Evolutionary conservation across 2,888 invertebrate genomes (phyloP).

Genomic region (Serrognathus titanus): DNA sequence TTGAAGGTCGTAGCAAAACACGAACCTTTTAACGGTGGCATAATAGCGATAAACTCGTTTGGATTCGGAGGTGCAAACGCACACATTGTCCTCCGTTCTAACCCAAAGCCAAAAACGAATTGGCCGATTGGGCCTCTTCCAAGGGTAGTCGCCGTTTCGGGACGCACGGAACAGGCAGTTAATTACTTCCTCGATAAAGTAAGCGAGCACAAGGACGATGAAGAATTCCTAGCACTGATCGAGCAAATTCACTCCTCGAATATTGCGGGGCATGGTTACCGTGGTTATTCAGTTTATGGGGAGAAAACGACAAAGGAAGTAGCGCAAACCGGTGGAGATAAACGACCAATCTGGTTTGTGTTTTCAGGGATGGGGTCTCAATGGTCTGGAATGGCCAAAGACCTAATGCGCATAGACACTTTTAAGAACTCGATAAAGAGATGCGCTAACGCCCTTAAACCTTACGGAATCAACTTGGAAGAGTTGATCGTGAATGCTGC

Average conservation of each 20-base stretch:
- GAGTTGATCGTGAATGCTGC: conserved; percentile 73
- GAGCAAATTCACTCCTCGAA: conserved; percentile 69
- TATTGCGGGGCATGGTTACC: conserved; percentile 71
- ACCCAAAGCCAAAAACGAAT: conserved; percentile 64
- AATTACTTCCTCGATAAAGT: conserved; percentile 62
- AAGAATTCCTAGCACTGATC: conserved; percentile 73
- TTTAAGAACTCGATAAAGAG: conserved; percentile 77
- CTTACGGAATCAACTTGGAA: conserved; percentile 80
- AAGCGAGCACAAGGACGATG: conserved; percentile 58
- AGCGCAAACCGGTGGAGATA: conserved; percentile 50
- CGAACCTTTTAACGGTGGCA: conserved; percentile 85
- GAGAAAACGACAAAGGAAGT: conserved; percentile 55
- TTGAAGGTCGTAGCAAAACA: conserved; percentile 81
- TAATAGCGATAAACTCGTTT: conserved; percentile 92
- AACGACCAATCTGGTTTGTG: conserved; percentile 87
- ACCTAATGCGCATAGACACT: conserved; percentile 75
- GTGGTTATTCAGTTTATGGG: conserved; percentile 78
- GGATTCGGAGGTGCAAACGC: conserved; percentile 98
- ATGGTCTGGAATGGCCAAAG: conserved; percentile 93
- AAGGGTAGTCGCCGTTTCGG: conserved; percentile 74
- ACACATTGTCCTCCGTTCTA: conserved; percentile 82
- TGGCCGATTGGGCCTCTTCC: conserved; percentile 59
- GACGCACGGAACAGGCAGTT: conserved; percentile 80
- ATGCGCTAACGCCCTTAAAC: conserved; percentile 72
- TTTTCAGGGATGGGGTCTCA: conserved; percentile 99